These are phyloP conservation scores for Megaleporinus macrocephalus DNA, from an alignment of 2,113 vertebrate species.

Conservation along the genomic window DNA sequence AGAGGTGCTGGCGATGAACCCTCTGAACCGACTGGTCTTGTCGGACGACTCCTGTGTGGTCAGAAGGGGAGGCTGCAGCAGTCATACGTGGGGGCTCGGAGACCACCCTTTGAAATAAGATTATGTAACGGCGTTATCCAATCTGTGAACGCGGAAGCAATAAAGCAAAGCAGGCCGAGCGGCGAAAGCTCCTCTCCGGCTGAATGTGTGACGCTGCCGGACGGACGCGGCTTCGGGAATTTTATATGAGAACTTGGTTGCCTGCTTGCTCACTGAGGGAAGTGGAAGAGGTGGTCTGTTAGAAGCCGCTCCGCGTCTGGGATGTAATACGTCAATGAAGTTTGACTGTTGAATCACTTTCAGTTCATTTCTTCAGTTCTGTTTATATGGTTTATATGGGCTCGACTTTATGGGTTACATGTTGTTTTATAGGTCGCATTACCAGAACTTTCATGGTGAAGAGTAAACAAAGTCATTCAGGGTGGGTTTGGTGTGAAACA, in stretches of 20 bases:
- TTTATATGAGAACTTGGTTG: not conserved
- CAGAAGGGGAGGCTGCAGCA: not conserved
- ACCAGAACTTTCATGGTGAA: no score
- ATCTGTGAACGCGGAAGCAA: constrained; percentile 48
- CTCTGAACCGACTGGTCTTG: not conserved
- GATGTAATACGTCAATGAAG: not conserved
- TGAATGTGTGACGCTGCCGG: no score
- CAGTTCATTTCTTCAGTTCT: not conserved
- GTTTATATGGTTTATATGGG: no score
- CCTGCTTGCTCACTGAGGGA: not conserved
- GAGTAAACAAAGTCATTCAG: no score
- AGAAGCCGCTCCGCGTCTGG: not conserved
- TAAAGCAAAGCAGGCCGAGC: constrained; percentile 62
- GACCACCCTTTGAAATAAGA: not conserved
- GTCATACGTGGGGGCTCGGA: not conserved
- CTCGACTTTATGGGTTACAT: no score
- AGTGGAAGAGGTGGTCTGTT: not conserved
- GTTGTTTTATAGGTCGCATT: no score
- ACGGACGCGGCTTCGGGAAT: not conserved
- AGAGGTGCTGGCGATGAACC: not conserved
- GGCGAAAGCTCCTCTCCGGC: not conserved
- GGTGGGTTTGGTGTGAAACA: no score
- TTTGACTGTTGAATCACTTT: not conserved
- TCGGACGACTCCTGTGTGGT: not conserved
- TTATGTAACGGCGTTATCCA: constrained; percentile 72